These are phyloP conservation scores for Microplitis manilae DNA, from an alignment of 2,888 invertebrate species.

Conservation along the genomic window DNA sequence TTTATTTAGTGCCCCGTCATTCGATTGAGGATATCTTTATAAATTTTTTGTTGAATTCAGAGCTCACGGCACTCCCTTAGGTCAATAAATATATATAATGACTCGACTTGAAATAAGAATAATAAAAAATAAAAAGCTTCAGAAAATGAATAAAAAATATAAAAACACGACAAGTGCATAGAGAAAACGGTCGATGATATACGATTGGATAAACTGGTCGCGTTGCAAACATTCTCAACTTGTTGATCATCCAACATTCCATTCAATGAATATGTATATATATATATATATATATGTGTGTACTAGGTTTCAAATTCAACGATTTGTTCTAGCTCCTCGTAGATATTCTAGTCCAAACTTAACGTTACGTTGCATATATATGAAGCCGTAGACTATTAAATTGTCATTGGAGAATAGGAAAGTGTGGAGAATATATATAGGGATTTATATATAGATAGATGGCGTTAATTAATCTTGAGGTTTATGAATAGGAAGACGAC, in stretches of 20 bases:
- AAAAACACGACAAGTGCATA: not conserved
- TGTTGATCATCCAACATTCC: conserved; percentile 48
- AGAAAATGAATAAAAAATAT: not conserved
- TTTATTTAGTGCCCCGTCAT: no score
- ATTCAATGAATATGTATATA: not conserved
- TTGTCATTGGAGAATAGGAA: conserved; percentile 2
- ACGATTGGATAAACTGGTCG: not conserved
- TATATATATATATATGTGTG: not conserved
- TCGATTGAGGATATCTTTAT: no score
- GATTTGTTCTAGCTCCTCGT: not conserved
- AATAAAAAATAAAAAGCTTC: not conserved
- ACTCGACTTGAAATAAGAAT: not conserved
- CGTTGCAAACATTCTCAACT: conserved; percentile 48
- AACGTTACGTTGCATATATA: not conserved
- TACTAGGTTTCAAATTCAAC: not conserved
- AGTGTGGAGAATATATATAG: not conserved
- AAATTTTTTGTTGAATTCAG: no score
- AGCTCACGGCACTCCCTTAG: conserved; percentile 2
- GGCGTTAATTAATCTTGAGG: conserved; percentile 2
- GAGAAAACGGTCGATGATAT: not conserved
- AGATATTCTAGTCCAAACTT: not conserved
- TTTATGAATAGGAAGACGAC: not conserved
- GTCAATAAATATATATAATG: no score
- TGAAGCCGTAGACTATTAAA: not conserved
- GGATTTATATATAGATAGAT: not conserved